Evolutionary conservation across 2,797 vertebrate species (phyloP), one percentile per base, ranked within the genome.

Genomic region (Pitangus sulphuratus): DNA sequence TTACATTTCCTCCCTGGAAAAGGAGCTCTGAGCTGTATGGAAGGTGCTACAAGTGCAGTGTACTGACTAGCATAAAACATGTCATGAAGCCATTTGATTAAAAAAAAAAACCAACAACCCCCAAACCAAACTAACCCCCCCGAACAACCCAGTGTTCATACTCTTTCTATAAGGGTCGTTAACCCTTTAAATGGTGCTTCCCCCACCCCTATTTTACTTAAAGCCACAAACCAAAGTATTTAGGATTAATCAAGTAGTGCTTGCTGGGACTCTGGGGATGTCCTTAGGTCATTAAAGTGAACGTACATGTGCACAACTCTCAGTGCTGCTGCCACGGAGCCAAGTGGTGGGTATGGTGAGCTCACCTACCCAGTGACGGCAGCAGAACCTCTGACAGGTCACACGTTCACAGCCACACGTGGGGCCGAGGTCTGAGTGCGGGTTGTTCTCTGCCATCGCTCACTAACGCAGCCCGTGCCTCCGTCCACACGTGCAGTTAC

Each of bases 221-320:
- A 97, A 94, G 95, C 97, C 96, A 96, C 93, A 81, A 89, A 95
- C 66, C 92, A 92, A 96, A 95, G 86, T 44, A 76, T 78, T 93
- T 64, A 84, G 95, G 95, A 90, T 96, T 84, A 86, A 95, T 93
- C 97, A 95, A 96, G 95, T 96, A 98, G 95, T 87, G 76, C 94
- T 97, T 95, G 93, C 96, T 97, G 92, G 95, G 96, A 62, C 94
- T 90, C 78, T 79, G 79, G 85, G 94, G 87, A 40, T 54, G 64
- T 82, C 92, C 93, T 97, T 25, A 48, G 88, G 53, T 80, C 84
- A 37, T 50, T 75, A 66, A 71, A 40, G 76, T 51, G 72, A 66
- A 71, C 7, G 1, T 22, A 90, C 84, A 69, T 18, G 62, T 66
- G 91, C 86, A 37, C 37, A 40, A 16, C 31, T 75, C 30, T 30